Evolutionary conservation across 2,113 vertebrate genomes (phyloP).

Genomic region (Pseudorasbora parva): DNA sequence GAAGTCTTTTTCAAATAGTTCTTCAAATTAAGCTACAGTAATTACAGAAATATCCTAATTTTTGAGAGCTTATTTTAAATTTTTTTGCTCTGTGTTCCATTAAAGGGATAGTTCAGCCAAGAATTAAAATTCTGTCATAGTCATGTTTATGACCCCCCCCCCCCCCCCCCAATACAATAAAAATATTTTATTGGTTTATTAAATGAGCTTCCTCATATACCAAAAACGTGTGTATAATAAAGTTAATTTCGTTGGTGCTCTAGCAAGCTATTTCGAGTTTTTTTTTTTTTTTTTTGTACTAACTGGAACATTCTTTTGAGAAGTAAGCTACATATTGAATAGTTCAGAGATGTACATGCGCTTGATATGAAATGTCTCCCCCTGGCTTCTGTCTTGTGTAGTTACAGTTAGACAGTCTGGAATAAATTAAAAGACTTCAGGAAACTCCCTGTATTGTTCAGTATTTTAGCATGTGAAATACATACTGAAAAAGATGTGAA

Average conservation of each 20-base stretch:
- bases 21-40: background rate
- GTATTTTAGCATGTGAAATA: background rate
- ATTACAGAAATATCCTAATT: background rate
- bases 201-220: background rate
- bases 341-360: background rate
- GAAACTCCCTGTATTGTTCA: background rate
- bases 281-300: background rate
- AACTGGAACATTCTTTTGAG: background rate
- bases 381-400: background rate
- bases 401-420: background rate
- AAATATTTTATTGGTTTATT: background rate
- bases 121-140: too few species aligned
- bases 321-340: background rate
- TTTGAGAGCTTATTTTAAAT: background rate
- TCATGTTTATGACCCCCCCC: too few species aligned
- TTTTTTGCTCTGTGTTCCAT: too few species aligned
- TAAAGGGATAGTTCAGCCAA: too few species aligned
- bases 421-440: background rate
- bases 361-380: slow-evolving; percentile 5
- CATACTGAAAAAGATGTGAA: background rate
- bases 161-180: too few species aligned
- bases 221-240: background rate
- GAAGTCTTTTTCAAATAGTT: background rate
- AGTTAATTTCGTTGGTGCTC: background rate
- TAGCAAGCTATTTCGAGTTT: background rate